Evolutionary conservation across 2,113 vertebrate species (phyloP), one percentile per base, ranked within the genome.

Genomic region (Nanorana parkeri): DNA sequence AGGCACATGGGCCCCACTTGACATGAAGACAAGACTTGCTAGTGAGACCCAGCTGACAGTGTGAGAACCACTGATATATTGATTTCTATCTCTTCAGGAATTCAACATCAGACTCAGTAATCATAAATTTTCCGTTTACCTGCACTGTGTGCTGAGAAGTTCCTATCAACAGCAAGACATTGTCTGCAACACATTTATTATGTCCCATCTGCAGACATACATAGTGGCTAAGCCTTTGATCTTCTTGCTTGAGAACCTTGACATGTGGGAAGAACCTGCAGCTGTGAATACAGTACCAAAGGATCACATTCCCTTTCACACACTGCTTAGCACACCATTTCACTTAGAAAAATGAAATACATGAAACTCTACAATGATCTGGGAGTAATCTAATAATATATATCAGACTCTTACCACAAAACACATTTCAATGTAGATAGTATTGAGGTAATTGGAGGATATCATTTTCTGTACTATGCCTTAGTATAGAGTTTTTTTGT

Each of bases 171-270:
- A 26, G 28, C 21, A 21, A 28, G 21, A 71, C 17, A 71, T 54
- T 71, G 68, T 54, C 41, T 47, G 63, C 21, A 61, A 47, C 24
- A 21, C 73, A 63, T 61, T 47, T 41, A 19, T 36, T 51, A 47
- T 77, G 26, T 60, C 58, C 29, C 32, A 77, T 26, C 28, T 51
- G 28, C 7, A 63, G 8, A 63, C 17, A 26, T 64, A 28, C 36
- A 63, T 54, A 41, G 60, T 76, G 58, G 16, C 29, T 60, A 21
- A 76, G n/a, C 23, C 74, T 77, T 77, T 77, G 36, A 77, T 77
- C 74, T 77, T 64, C 8, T 61, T 61, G 16, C 32, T 65, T 17
- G 32, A 47, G 58, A 63, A 24, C n/a, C 17, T 19, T 63, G 29
- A 63, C 55, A 76, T 76, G 32, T 47, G 32, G 73, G 56, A 77